Evolutionary conservation across 2,113 vertebrate genomes (phyloP).

Genomic region (Thunnus maccoyii): DNA sequence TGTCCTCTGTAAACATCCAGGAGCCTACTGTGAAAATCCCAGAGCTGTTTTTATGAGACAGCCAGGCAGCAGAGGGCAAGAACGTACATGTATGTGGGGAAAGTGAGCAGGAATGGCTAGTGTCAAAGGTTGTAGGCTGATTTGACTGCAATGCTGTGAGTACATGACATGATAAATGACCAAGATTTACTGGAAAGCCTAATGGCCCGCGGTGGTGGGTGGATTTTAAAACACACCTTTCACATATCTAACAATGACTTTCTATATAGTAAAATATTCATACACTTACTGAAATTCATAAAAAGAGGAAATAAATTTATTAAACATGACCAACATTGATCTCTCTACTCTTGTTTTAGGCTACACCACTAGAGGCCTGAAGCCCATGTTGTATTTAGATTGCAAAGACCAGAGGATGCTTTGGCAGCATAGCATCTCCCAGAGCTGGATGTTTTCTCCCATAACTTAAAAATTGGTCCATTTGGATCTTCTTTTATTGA

Average conservation of each 20-base stretch:
- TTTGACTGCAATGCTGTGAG: not conserved
- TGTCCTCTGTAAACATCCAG: conserved; percentile 63
- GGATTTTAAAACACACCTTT: too few relatives aligned
- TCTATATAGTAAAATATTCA: not conserved
- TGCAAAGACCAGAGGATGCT: not conserved
- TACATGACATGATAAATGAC: too few relatives aligned
- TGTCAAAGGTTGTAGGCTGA: conserved; percentile 18
- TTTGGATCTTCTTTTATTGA: not conserved
- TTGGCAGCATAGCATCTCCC: not conserved
- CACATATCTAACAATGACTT: not conserved
- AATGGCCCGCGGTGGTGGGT: too few relatives aligned
- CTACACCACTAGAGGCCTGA: not conserved
- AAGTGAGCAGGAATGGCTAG: conserved; percentile 14
- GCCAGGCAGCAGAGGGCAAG: conserved; percentile 12
- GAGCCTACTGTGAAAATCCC: conserved; percentile 48
- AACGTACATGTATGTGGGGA: conserved; percentile 18
- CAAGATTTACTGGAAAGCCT: too few relatives aligned
- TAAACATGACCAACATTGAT: not conserved
- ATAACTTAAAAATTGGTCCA: not conserved
- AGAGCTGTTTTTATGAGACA: conserved; percentile 28
- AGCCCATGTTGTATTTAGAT: not conserved
- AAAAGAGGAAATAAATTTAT: not conserved
- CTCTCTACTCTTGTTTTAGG: not conserved
- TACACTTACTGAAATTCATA: not conserved
- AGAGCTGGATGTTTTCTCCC: not conserved